phyloP scores from a whole-genome alignment of 2,797 vertebrate genomes.

The Coracias cyanogaster region DNA sequence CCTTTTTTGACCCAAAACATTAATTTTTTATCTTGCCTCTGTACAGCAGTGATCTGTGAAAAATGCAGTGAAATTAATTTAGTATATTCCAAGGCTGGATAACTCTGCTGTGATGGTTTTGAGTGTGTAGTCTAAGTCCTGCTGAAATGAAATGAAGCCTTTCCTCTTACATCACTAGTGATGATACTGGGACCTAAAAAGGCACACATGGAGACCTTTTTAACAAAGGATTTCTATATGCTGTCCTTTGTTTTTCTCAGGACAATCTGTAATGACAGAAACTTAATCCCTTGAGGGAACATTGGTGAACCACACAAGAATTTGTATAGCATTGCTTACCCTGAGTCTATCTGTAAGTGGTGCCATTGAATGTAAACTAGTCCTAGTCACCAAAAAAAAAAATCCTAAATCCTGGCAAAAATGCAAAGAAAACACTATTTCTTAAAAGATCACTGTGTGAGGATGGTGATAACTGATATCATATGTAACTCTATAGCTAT shows the following conservation, averaged over 20 bases:
- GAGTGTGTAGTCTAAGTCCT: background rate
- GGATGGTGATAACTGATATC: background rate
- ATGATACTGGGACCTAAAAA: background rate
- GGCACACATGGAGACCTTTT: background rate
- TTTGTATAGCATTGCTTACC: background rate
- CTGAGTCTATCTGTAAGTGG: background rate
- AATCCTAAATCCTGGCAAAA: background rate
- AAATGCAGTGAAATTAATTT: background rate
- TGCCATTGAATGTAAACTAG: background rate
- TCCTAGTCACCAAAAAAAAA: background rate
- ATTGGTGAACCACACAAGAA: background rate
- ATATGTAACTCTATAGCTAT: background rate
- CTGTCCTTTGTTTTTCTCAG: background rate
- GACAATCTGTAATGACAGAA: background rate
- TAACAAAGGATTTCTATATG: background rate
- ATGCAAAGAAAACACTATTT: background rate
- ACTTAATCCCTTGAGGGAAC: background rate
- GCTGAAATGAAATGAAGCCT: background rate
- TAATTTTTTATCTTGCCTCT: slow-evolving; percentile 17
- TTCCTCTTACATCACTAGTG: background rate
- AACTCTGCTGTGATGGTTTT: background rate
- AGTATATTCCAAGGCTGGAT: background rate
- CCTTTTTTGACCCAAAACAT: background rate
- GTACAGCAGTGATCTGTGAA: background rate
- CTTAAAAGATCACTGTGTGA: background rate